Conservation (phyloP, 2,888 invertebrate genomes). For the Helobdella robusta region DNA sequence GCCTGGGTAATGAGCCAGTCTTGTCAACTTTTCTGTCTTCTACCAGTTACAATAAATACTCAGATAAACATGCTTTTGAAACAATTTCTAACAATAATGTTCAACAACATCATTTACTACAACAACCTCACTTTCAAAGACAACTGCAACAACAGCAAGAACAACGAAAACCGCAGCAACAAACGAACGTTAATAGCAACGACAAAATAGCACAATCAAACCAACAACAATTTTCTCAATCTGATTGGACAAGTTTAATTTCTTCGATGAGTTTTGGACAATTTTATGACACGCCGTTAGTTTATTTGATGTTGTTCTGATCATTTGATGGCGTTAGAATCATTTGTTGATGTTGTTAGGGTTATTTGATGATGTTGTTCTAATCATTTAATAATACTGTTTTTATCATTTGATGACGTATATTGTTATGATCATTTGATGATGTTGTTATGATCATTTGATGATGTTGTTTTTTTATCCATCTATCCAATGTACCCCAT, state of each 20-base stretch:
- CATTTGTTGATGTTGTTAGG: too few species aligned
- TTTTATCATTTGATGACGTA: too few species aligned
- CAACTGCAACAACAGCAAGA: neutral
- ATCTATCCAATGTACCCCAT: too few species aligned
- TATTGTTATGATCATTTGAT: too few species aligned
- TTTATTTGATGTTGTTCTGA: neutral
- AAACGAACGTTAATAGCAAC: neutral
- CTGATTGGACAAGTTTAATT: conserved; percentile 24
- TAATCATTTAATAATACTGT: too few species aligned
- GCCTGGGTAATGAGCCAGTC: conserved; percentile 1
- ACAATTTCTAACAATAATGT: too few species aligned
- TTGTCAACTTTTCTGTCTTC: neutral
- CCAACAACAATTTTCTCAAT: conserved; percentile 7
- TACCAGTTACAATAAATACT: neutral
- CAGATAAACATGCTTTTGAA: too few species aligned
- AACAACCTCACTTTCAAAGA: neutral
- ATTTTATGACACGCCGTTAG: conserved; percentile 24
- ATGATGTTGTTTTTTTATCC: too few species aligned
- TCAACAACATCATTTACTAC: neutral
- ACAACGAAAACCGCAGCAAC: neutral
- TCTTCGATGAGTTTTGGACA: conserved; percentile 23
- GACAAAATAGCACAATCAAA: neutral
- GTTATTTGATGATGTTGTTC: too few species aligned
- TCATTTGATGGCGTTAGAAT: neutral
- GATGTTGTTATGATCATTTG: too few species aligned